phyloP scores from a whole-genome alignment of 1,140 invertebrate genomes.

The Temnothorax longispinosus region DNA sequence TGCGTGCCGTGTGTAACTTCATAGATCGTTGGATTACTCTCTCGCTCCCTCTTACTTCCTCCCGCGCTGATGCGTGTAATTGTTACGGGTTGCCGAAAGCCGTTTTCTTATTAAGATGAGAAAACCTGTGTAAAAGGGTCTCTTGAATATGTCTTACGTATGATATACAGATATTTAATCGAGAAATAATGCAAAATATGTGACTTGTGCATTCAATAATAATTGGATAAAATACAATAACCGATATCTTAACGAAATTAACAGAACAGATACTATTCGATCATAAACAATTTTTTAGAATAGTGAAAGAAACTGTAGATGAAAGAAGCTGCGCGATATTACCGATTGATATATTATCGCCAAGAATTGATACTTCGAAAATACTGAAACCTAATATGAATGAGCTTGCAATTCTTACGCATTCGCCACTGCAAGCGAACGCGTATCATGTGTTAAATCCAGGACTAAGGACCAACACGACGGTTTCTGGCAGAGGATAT shows the following conservation, averaged over 20 bases:
- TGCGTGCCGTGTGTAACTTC: conserved; percentile 27
- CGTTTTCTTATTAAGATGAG: conserved; percentile 34
- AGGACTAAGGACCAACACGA: conserved; percentile 23
- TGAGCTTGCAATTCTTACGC: neutral
- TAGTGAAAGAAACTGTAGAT: neutral
- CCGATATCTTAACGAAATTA: neutral
- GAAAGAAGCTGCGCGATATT: neutral
- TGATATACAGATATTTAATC: neutral
- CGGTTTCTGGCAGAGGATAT: neutral
- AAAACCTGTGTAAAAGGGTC: neutral
- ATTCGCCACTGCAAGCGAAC: neutral
- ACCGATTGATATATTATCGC: neutral
- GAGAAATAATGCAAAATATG: neutral
- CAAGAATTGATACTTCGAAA: too few relatives aligned
- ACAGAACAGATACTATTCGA: neutral
- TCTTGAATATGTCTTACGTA: neutral
- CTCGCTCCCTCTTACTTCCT: neutral
- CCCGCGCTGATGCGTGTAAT: conserved; percentile 52
- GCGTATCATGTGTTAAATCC: conserved; percentile 19
- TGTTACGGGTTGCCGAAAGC: conserved; percentile 52
- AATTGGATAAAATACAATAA: neutral
- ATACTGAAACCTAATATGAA: too few relatives aligned
- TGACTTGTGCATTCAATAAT: neutral
- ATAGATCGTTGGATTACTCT: conserved; percentile 20
- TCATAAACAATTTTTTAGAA: neutral